Percentiles rank a stretch among this genome's conserved stretches.
phyloP scores from a whole-genome alignment of 2,888 invertebrate species.

The Oxytorus armatus region DNA sequence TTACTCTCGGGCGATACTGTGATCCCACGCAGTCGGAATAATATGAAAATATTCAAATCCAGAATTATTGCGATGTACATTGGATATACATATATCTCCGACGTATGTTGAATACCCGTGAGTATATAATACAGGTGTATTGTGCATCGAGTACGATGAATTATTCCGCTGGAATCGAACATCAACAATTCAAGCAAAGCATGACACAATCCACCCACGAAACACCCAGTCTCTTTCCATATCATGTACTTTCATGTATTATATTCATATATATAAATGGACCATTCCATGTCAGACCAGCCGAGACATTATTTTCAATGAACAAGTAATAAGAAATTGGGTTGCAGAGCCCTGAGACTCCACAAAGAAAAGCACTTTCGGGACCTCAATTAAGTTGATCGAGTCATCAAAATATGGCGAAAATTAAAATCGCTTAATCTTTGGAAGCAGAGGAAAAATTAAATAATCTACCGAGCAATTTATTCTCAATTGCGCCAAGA shows the following conservation, averaged over 20 bases:
- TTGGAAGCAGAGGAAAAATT: no score
- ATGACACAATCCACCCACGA: slow-evolving; percentile 43
- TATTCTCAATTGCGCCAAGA: no score
- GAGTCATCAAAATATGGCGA: no score
- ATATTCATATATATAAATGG: not conserved
- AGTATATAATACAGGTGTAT: slow-evolving; percentile 52
- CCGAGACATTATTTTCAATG: not conserved
- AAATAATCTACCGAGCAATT: no score
- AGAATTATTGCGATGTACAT: not conserved
- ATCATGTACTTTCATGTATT: not conserved
- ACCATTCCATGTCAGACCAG: not conserved
- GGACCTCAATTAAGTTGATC: no score
- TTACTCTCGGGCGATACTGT: not conserved
- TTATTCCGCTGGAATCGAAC: slow-evolving; percentile 58
- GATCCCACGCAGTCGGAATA: slow-evolving; percentile 1
- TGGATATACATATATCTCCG: slow-evolving; percentile 8
- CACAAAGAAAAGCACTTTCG: no score
- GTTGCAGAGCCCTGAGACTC: not conserved
- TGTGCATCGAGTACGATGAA: slow-evolving; percentile 54
- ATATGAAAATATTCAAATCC: slow-evolving; percentile 22
- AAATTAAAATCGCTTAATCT: no score
- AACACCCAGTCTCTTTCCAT: slow-evolving; percentile 30
- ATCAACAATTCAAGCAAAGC: slow-evolving; percentile 52
- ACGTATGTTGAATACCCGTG: slow-evolving; percentile 33
- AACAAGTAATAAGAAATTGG: no score